A percentile compares a stretch with the other conserved stretches of the same genome.
Conservation (phyloP, 2,888 invertebrate genomes). For the Hirtodrosophila duncani region DNA sequence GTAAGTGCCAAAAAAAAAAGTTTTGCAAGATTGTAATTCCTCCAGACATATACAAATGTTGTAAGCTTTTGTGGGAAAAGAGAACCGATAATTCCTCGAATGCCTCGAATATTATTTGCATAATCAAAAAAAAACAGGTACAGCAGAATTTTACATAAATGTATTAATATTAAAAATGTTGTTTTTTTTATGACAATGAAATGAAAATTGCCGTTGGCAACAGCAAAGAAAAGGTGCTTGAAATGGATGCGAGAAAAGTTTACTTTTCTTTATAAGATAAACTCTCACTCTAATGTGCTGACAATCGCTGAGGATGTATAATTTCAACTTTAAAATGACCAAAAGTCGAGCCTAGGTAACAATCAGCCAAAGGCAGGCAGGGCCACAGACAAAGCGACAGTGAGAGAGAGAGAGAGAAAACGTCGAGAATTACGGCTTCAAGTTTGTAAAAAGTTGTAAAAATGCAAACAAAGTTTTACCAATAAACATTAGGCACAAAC, state of each 20-base stretch:
- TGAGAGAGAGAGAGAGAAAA: not conserved
- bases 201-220: conserved; percentile 52
- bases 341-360: conserved; percentile 37
- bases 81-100: conserved; percentile 11
- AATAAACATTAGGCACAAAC: conserved; percentile 66
- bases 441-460: conserved; percentile 59
- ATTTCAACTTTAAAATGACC: conserved; percentile 67
- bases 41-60: too few species aligned
- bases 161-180: conserved; percentile 51
- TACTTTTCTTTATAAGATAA: conserved; percentile 12
- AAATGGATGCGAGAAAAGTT: conserved; percentile 37
- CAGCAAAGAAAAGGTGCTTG: conserved; percentile 20
- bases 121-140: conserved; percentile 32
- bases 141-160: conserved; percentile 49
- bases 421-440: conserved; percentile 29
- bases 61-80: not conserved
- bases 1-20: too few species aligned
- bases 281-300: conserved; percentile 52
- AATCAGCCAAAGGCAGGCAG: not conserved
- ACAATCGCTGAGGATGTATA: conserved; percentile 59
- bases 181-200: conserved; percentile 43
- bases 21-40: too few species aligned
- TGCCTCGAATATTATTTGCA: conserved; percentile 30
- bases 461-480: conserved; percentile 66
- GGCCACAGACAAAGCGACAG: not conserved